These are phyloP conservation scores for Rhipidura dahli DNA, from an alignment of 2,113 vertebrate genomes.

Conservation along the genomic window DNA sequence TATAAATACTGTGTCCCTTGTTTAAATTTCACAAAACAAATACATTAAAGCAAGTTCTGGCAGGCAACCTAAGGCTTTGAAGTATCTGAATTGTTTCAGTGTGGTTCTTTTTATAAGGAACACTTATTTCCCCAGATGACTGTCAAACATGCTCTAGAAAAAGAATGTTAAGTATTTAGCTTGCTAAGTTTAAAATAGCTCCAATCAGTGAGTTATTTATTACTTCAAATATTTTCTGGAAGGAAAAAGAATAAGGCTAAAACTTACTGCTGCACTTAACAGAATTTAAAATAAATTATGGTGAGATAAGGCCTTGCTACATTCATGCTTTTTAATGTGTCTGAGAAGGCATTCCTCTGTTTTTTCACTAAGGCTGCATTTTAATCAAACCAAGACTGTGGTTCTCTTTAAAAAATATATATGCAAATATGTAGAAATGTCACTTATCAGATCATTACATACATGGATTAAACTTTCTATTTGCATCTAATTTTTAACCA, in stretches of 20 bases:
- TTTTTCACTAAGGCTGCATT: neutral
- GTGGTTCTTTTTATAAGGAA: conserved; percentile 41
- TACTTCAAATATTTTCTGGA: conserved; percentile 58
- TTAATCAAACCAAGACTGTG: neutral
- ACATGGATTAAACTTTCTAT: neutral
- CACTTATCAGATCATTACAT: neutral
- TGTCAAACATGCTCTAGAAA: conserved; percentile 25
- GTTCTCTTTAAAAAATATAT: neutral
- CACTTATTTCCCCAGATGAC: conserved; percentile 43
- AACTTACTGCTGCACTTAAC: conserved; percentile 28
- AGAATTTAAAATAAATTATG: conserved; percentile 59
- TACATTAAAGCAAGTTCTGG: conserved; percentile 5
- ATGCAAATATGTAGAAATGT: neutral
- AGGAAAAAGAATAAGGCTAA: conserved; percentile 37
- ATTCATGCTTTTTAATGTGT: conserved; percentile 18
- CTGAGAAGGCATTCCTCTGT: neutral
- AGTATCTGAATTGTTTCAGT: conserved; percentile 41
- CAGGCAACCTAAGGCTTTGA: conserved; percentile 36
- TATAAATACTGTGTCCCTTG: neutral
- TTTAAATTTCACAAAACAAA: conserved; percentile 35
- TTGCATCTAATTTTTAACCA: neutral
- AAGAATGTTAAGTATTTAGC: conserved; percentile 58
- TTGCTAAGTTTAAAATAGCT: conserved; percentile 64
- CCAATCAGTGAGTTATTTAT: conserved; percentile 58
- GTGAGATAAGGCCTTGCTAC: neutral